Evolutionary conservation across 2,113 vertebrate species (phyloP), one percentile per base, ranked within the genome.

Genomic region (Sardina pilchardus): DNA sequence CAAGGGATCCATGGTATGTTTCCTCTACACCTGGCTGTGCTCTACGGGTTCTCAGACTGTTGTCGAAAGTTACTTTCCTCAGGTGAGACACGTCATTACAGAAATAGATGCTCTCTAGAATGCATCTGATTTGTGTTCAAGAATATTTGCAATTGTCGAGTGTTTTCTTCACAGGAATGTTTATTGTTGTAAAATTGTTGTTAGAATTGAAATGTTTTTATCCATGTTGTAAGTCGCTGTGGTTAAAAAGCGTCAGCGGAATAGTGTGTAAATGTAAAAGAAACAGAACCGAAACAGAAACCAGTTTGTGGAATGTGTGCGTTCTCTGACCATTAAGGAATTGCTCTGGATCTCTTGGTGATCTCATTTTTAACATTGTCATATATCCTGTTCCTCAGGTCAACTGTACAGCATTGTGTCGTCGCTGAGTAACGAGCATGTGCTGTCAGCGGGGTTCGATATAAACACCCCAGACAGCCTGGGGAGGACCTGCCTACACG

Each of bases 1-100:
- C 97, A 95, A 88, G 97, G 96, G 82, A 96, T 97, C 93, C 94
- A 97, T 59, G 96, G 97, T 91, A 99, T 98, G 98, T 98, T 98
- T 91, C 97, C 98, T 6, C 93, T 99, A 90, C 97, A 99, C 95
- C 94, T 99, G 92, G 97, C 98, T 5, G 96, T 96, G 47, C 96
- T 99, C 84, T 96, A 96, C 17, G 96, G 98, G 89, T 99, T 97
- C 93, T 97, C 98, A 91, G 98, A 98, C 95, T 99, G 98, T 94
- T 99, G 98, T 92, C 97, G 96, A 92, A 99, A 98, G 95, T 95
- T 99, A 88, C 96, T 99, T 90, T 98, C 96, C 91, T 97, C 97
- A 94, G 97, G 98, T 98, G 92, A 90, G 92, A 26, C 7, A 26
- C 45, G 17, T 12, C 63, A 2, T 24, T 56, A 6, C n/a, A n/a